Percentiles rank a stretch among this genome's conserved stretches.
Conservation (phyloP, 2,888 invertebrate species). For the Luperina testacea region DNA sequence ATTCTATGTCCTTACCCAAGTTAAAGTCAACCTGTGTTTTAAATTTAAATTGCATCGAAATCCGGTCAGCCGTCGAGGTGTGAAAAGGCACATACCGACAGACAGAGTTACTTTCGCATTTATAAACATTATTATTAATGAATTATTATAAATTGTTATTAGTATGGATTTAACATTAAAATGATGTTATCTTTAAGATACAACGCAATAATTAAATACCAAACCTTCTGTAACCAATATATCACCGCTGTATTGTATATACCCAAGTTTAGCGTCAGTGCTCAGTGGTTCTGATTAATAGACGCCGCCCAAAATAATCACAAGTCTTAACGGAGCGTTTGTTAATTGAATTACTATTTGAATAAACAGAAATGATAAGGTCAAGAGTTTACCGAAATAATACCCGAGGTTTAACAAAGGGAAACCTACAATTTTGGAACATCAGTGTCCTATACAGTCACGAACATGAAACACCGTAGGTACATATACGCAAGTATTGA, state of each 20-base stretch:
- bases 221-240: slow-evolving; percentile 19
- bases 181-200: background rate
- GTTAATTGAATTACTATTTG: slow-evolving; percentile 60
- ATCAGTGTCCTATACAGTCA: background rate
- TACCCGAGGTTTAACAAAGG: slow-evolving; percentile 20
- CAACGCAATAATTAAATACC: background rate
- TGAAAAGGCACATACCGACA: no score
- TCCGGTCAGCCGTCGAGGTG: no score
- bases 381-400: slow-evolving; percentile 19
- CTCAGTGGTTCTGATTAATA: slow-evolving; percentile 57
- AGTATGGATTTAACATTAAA: background rate
- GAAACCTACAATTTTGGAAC: background rate
- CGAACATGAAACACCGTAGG: no score
- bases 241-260: slow-evolving; percentile 40
- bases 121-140: background rate
- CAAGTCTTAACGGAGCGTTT: slow-evolving; percentile 51
- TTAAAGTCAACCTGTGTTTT: no score
- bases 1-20: no score
- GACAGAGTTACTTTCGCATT: background rate
- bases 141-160: background rate
- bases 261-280: slow-evolving; percentile 36
- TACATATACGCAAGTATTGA: background rate
- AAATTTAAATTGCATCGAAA: background rate
- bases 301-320: slow-evolving; percentile 38
- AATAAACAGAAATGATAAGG: slow-evolving; percentile 42